These are phyloP conservation scores for Epizoanthus stellaris DNA, from an alignment of 92 coral and sea anemone genomes.

Conservation along the genomic window DNA sequence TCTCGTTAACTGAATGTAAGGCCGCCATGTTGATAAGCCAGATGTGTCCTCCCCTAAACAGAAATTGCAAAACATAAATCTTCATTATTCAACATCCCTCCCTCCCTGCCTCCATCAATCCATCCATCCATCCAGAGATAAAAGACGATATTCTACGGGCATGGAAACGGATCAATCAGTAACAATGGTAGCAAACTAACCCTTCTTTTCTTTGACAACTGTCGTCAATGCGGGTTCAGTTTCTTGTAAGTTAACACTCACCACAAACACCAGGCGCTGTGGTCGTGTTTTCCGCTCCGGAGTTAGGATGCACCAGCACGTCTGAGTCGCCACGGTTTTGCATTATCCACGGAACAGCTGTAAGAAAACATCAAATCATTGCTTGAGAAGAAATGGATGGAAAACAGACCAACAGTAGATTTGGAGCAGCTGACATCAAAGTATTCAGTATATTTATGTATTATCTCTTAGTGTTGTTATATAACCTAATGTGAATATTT, in stretches of 20 bases:
- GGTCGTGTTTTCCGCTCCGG: slow-evolving; percentile 39
- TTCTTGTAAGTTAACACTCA: slow-evolving; percentile 12
- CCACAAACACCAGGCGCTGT: slow-evolving; percentile 50
- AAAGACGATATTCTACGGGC: too few relatives aligned
- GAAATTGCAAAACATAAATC: background rate
- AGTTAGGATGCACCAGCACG: slow-evolving; percentile 36
- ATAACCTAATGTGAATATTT: too few relatives aligned
- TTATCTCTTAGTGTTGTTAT: too few relatives aligned
- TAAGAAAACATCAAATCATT: background rate
- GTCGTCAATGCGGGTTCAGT: too few relatives aligned
- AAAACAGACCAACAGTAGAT: too few relatives aligned
- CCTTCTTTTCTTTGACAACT: too few relatives aligned
- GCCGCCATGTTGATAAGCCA: slow-evolving; percentile 46
- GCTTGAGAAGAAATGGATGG: background rate
- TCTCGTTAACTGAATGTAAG: slow-evolving; percentile 14
- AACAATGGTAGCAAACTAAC: too few relatives aligned
- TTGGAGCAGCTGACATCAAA: background rate
- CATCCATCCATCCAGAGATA: background rate
- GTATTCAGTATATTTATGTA: too few relatives aligned
- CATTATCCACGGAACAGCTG: slow-evolving; percentile 40
- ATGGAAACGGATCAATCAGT: too few relatives aligned
- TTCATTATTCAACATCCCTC: background rate
- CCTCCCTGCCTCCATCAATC: too few relatives aligned
- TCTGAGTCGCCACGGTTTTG: slow-evolving; percentile 43
- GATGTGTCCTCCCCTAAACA: slow-evolving; percentile 44